A percentile compares a stretch with the other conserved stretches of the same genome.
These are phyloP conservation scores for Rhagium mordax DNA, from an alignment of 2,888 invertebrate genomes.

Conservation along the genomic window DNA sequence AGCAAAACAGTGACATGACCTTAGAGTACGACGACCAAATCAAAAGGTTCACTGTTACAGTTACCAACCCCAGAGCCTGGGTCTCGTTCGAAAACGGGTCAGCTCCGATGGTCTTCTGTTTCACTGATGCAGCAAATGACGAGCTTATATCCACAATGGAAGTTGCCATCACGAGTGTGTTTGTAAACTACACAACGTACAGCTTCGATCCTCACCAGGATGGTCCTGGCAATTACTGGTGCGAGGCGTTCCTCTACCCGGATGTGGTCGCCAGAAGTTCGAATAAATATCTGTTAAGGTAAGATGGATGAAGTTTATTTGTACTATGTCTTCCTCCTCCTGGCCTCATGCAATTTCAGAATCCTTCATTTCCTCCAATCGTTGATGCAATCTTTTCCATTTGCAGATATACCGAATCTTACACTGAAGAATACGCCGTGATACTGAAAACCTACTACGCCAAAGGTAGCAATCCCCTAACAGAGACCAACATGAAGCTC, in stretches of 20 bases:
- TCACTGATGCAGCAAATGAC: constrained; percentile 52
- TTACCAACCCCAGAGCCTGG: constrained; percentile 39
- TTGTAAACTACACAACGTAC: constrained; percentile 25
- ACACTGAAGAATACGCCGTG: constrained; percentile 52
- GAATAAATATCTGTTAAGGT: constrained; percentile 44
- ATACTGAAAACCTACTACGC: constrained; percentile 46
- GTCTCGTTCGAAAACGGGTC: constrained; percentile 3
- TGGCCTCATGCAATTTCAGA: too few species aligned
- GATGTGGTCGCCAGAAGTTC: constrained; percentile 45
- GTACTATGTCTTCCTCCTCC: too few species aligned
- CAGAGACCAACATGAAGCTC: constrained; percentile 38
- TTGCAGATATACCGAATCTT: constrained; percentile 19
- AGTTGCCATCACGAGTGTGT: neutral
- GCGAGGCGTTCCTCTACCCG: constrained; percentile 57
- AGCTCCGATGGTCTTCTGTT: constrained; percentile 54
- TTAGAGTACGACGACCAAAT: constrained; percentile 27
- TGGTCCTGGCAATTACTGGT: constrained; percentile 60
- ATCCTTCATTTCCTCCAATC: too few species aligned
- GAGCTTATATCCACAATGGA: constrained; percentile 41
- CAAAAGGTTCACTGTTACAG: constrained; percentile 21
- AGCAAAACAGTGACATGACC: constrained; percentile 9
- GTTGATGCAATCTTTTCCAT: too few species aligned
- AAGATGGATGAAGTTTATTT: too few species aligned
- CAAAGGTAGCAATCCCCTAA: constrained; percentile 48
- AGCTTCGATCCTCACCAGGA: constrained; percentile 38